Evolutionary conservation across 2,113 vertebrate genomes (phyloP).

Genomic region (Ascaphus truei): DNA sequence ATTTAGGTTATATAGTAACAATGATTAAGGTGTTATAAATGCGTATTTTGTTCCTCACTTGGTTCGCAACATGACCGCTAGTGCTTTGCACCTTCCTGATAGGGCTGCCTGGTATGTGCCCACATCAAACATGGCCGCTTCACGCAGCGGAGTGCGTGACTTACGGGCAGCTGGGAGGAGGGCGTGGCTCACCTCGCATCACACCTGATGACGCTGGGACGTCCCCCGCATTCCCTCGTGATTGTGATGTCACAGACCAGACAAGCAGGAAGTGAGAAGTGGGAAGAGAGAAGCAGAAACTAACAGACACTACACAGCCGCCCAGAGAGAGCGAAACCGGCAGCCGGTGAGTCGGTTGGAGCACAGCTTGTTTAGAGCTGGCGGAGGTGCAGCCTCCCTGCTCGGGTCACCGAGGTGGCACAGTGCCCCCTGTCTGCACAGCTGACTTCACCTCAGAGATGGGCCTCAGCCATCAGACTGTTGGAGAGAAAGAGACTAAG

Average conservation of each 20-base stretch:
- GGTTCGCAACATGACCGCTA: too few species aligned
- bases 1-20: too few species aligned
- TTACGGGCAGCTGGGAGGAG: too few species aligned
- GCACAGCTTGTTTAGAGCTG: too few species aligned
- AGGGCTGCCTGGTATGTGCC: neutral
- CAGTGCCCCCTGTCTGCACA: neutral
- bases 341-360: neutral
- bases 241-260: slow-evolving; percentile 20
- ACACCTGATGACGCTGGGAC: neutral
- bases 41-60: too few species aligned
- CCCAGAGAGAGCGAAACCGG: neutral
- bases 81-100: too few species aligned
- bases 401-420: neutral
- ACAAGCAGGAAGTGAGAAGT: slow-evolving; percentile 37
- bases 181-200: neutral
- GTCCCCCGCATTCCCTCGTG: neutral
- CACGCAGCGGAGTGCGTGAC: neutral
- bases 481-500: too few species aligned
- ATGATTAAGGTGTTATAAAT: too few species aligned
- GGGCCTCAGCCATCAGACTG: too few species aligned
- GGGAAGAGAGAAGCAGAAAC: neutral
- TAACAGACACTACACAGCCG: too few species aligned
- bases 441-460: too few species aligned
- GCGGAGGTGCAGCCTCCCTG: neutral
- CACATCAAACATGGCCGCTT: neutral